A percentile compares a stretch with the other conserved stretches of the same genome.
phyloP scores from a whole-genome alignment of 2,797 vertebrate genomes.

The Cirrhinus molitorella region DNA sequence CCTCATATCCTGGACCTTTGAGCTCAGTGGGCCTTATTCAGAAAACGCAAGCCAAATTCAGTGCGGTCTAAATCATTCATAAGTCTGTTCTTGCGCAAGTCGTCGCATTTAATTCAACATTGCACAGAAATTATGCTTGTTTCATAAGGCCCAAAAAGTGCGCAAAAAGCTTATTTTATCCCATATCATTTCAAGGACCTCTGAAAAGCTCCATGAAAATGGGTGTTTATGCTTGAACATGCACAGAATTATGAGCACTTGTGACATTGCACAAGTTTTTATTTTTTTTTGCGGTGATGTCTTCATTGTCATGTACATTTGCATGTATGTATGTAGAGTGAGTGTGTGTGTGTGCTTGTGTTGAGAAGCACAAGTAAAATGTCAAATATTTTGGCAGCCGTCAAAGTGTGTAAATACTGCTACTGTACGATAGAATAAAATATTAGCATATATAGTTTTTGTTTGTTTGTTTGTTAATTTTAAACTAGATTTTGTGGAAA shows the following conservation, averaged over 20 bases:
- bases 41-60: background rate
- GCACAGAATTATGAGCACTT: conserved; percentile 8
- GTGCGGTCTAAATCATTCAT: background rate
- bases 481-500: conserved; percentile 11
- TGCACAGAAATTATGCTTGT: background rate
- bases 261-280: conserved; percentile 36
- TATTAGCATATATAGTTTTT: background rate
- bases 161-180: background rate
- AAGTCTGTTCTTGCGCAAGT: background rate
- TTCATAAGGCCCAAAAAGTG: background rate
- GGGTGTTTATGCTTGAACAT: conserved; percentile 14
- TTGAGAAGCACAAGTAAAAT: conserved; percentile 35
- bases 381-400: conserved; percentile 35
- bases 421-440: conserved; percentile 41
- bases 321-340: conserved; percentile 17
- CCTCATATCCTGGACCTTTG: background rate
- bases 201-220: background rate
- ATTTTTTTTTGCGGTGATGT: background rate
- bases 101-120: background rate
- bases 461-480: background rate
- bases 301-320: background rate
- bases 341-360: conserved; percentile 1
- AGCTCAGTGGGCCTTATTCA: background rate
- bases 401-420: conserved; percentile 50
- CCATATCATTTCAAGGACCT: conserved; percentile 3